These are phyloP conservation scores for Cheilosia urbana DNA, from an alignment of 2,888 invertebrate species.

Conservation along the genomic window DNA sequence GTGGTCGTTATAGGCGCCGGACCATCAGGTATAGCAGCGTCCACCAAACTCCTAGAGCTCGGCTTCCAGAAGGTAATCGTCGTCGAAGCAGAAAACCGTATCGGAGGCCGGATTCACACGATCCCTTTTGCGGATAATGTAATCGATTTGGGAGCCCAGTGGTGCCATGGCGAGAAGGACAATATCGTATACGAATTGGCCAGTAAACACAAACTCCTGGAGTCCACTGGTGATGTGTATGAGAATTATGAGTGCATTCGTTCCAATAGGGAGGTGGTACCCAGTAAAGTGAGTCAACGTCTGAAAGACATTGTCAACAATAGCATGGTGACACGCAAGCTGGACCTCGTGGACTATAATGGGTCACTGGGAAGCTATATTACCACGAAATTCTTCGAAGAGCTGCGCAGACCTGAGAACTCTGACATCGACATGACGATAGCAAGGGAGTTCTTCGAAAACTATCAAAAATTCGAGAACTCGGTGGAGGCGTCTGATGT, in stretches of 20 bases:
- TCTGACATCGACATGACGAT: conserved; percentile 83
- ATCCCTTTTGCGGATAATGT: conserved; percentile 85
- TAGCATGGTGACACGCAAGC: conserved; percentile 81
- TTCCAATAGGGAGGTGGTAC: conserved; percentile 82
- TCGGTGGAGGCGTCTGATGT: conserved; percentile 87
- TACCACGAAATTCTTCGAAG: conserved; percentile 81
- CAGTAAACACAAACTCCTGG: conserved; percentile 80
- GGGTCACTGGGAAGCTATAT: conserved; percentile 82
- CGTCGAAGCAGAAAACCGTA: conserved; percentile 86
- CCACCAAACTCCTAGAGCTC: conserved; percentile 83
- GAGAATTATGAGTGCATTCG: conserved; percentile 81
- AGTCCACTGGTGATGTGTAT: conserved; percentile 81
- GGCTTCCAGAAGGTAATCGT: conserved; percentile 85
- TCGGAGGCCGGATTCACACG: conserved; percentile 87
- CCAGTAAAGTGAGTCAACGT: conserved; percentile 82
- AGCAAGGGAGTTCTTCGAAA: conserved; percentile 86
- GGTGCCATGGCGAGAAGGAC: conserved; percentile 84
- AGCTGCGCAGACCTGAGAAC: conserved; percentile 80
- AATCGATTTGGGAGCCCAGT: conserved; percentile 83
- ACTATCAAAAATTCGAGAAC: conserved; percentile 85
- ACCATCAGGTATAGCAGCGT: conserved; percentile 83
- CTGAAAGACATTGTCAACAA: conserved; percentile 83
- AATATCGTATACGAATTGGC: conserved; percentile 82
- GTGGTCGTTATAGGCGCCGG: conserved; percentile 83
- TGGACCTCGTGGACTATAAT: conserved; percentile 80